A percentile compares a stretch with the other conserved stretches of the same genome.
Evolutionary conservation across 2,113 vertebrate genomes (phyloP).

Genomic region (Falcunculus frontatus): DNA sequence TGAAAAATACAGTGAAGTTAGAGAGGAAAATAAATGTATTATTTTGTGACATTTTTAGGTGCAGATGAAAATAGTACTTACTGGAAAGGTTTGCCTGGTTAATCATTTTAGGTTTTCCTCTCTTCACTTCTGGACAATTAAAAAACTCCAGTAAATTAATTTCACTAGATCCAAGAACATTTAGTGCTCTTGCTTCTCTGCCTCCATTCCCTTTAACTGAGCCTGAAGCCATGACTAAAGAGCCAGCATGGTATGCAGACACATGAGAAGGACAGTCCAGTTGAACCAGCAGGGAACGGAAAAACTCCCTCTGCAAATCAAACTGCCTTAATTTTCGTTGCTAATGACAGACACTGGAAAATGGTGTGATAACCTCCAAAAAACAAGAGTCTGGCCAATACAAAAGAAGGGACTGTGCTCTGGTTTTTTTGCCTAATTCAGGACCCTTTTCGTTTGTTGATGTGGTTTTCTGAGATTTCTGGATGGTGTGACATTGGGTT

Average conservation of each 20-base stretch:
- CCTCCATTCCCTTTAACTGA: background rate
- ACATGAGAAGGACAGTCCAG: background rate
- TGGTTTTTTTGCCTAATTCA: background rate
- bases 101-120: slow-evolving; percentile 29
- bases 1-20: background rate
- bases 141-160: background rate
- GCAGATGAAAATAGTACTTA: background rate
- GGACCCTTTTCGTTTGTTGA: rapidly evolving
- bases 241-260: background rate
- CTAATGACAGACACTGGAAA: background rate
- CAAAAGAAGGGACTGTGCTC: background rate
- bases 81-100: background rate
- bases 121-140: background rate
- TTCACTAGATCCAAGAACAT: background rate
- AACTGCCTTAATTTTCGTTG: background rate
- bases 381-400: background rate
- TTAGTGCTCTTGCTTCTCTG: background rate
- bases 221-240: background rate
- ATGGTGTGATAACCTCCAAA: background rate
- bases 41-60: background rate
- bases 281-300: background rate
- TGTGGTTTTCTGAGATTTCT: background rate
- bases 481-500: background rate
- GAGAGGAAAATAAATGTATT: background rate
- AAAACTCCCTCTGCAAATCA: background rate